Percentiles rank a stretch among this genome's conserved stretches.
Conservation (phyloP, 2,888 invertebrate genomes). For the Synanthedon vespiformis region DNA sequence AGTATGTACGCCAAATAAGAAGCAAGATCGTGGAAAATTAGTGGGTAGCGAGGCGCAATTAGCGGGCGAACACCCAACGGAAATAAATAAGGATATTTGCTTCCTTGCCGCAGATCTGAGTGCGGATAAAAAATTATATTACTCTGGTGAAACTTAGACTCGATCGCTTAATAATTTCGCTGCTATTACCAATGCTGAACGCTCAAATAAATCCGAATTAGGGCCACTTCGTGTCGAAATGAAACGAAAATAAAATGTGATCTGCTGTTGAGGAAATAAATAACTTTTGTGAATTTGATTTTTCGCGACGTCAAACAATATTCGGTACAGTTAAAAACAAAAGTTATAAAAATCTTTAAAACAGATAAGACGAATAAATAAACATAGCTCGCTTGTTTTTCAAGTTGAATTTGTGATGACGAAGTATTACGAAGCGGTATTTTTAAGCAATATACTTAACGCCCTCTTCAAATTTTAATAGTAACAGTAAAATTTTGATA, state of each 20-base stretch:
- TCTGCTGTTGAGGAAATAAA: background rate
- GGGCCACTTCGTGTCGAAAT: background rate
- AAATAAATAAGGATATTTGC: slow-evolving; percentile 65
- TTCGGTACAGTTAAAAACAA: too few relatives aligned
- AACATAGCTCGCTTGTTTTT: too few relatives aligned
- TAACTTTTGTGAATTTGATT: too few relatives aligned
- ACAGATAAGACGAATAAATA: too few relatives aligned
- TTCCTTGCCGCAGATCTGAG: slow-evolving; percentile 31
- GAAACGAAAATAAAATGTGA: background rate
- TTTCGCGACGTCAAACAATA: too few relatives aligned
- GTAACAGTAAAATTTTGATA: too few relatives aligned
- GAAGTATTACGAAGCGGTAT: background rate
- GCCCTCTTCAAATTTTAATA: too few relatives aligned
- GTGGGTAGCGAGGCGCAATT: slow-evolving; percentile 57
- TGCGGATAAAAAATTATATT: slow-evolving; percentile 46
- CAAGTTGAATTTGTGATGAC: too few relatives aligned
- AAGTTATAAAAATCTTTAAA: too few relatives aligned
- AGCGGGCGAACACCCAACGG: slow-evolving; percentile 61
- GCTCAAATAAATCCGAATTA: background rate
- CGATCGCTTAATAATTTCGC: slow-evolving; percentile 6
- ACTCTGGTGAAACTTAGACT: slow-evolving; percentile 23
- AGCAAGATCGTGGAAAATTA: slow-evolving; percentile 60
- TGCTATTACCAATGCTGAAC: background rate
- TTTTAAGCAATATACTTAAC: background rate
- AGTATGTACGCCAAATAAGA: slow-evolving; percentile 35